Base-by-base conservation (phyloP, 2,888 invertebrate genomes). In the Zhuqinia jingwanae region DNA sequence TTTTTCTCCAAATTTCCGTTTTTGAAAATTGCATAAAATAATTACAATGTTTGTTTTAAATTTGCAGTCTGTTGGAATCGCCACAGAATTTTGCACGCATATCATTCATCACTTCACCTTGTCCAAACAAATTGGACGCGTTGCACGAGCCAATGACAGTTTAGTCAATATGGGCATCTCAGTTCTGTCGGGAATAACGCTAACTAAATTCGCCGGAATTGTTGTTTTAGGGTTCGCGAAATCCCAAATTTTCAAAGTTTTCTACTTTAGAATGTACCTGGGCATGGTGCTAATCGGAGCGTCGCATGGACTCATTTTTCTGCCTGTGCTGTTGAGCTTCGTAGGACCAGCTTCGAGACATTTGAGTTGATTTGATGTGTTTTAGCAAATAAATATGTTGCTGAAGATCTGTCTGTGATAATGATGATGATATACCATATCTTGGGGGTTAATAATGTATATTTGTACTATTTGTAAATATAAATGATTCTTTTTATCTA, bases 51-150 rank as follows among this genome's bases (percentile, higher is more conserved):
- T 8, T 30, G 1, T 77, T 73, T 47, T 42, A 42, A 42, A 45
- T 50, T 27, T 60, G 1, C 30, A 96, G 99, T 97, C 98, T 56
- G 96, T 99, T 90, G 99, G 99, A 78, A 99, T 99, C 90, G 96
- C 98, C 15, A 99, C 99, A 47, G 99, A 99, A 93, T 99, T 99
- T 93, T 99, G 98, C 93, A 98, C 98, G 88, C 99, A 99, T 93
- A 94, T 99, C 91, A 98, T 98, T 88, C 97, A 98, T 92, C 96
- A 97, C 87, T 99, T 98, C 93, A 95, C 96, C 0, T 94, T 96
- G 79, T 97, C 97, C 76, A 94, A 96, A 80, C 94, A 95, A 91
- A 94, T 94, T 79, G 94, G 95, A 58, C 94, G 97, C 89, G 94
- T 96, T 45, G 94, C 95, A 85, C 94, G 99, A 90, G 97, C 98